These are phyloP conservation scores for Porites divaricata DNA, from an alignment of 92 coral and sea anemone genomes.

Conservation along the genomic window DNA sequence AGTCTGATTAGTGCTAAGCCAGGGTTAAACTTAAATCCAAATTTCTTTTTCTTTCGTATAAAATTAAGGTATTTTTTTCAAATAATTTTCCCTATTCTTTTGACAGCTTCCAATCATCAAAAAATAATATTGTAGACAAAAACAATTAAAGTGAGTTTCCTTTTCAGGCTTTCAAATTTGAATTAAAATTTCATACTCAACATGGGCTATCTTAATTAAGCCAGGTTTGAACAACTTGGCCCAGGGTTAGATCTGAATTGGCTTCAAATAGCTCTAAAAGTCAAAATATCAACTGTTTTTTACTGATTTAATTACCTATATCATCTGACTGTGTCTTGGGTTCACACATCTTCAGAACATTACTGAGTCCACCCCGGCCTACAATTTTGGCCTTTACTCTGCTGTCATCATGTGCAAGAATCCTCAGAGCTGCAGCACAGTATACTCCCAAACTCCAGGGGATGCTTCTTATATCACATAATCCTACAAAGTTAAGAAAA, in stretches of 20 bases:
- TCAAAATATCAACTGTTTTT: not conserved
- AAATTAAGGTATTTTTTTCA: too few relatives aligned
- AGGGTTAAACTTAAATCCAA: too few relatives aligned
- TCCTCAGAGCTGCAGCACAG: conserved; percentile 69
- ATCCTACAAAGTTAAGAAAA: conserved; percentile 14
- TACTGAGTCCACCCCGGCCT: conserved; percentile 57
- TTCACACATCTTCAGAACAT: conserved; percentile 58
- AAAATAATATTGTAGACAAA: too few relatives aligned
- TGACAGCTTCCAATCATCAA: too few relatives aligned
- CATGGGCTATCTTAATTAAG: too few relatives aligned
- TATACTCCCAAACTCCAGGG: conserved; percentile 50
- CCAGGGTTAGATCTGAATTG: not conserved
- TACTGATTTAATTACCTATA: conserved; percentile 1
- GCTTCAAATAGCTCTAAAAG: too few relatives aligned
- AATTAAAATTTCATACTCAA: too few relatives aligned
- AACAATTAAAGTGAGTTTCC: too few relatives aligned
- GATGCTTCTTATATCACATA: conserved; percentile 27
- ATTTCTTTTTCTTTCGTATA: too few relatives aligned
- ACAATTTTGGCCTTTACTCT: conserved; percentile 69
- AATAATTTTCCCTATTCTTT: too few relatives aligned
- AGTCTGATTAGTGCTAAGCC: too few relatives aligned
- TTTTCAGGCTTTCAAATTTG: too few relatives aligned
- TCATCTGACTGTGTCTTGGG: conserved; percentile 47
- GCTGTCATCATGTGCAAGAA: conserved; percentile 68
- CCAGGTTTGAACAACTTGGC: not conserved